Conservation (phyloP, 2,113 vertebrate species). For the Himantopus leucocephalus region DNA sequence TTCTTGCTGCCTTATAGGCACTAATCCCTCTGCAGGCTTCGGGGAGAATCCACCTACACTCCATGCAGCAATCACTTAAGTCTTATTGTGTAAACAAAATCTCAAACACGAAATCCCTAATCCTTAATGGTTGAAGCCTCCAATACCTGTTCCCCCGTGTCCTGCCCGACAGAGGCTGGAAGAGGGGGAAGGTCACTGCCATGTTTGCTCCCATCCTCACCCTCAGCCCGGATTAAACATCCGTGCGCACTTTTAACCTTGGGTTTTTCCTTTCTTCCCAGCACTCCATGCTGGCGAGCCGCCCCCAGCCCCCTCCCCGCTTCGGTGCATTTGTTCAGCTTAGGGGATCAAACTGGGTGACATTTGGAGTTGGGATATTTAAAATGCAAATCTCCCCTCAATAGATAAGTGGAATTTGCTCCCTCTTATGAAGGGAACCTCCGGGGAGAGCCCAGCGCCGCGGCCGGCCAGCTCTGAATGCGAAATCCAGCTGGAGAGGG, state of each 20-base stretch:
- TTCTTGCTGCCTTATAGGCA: constrained; percentile 44
- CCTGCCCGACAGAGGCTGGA: background rate
- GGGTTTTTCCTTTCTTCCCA: background rate
- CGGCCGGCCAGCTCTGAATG: background rate
- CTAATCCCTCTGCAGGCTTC: constrained; percentile 63
- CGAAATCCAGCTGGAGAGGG: background rate
- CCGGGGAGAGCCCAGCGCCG: background rate
- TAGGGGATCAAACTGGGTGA: constrained; percentile 49
- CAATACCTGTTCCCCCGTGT: background rate
- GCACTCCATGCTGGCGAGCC: accelerated
- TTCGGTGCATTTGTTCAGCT: constrained; percentile 45
- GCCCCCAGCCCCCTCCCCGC: background rate
- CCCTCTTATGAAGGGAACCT: constrained; percentile 44
- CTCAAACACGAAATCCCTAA: constrained; percentile 46
- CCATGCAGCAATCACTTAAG: constrained; percentile 46
- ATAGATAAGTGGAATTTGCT: constrained; percentile 56
- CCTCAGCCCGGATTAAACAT: background rate
- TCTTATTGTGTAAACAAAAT: constrained; percentile 66
- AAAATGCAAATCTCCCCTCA: constrained; percentile 54
- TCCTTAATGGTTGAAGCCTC: constrained; percentile 1
- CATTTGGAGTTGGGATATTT: constrained; percentile 61
- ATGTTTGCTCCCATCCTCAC: background rate
- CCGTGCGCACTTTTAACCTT: background rate
- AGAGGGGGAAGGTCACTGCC: background rate
- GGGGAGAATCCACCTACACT: constrained; percentile 65